Evolutionary conservation across 2,797 vertebrate species (phyloP).

Genomic region (Manis crassicaudata): DNA sequence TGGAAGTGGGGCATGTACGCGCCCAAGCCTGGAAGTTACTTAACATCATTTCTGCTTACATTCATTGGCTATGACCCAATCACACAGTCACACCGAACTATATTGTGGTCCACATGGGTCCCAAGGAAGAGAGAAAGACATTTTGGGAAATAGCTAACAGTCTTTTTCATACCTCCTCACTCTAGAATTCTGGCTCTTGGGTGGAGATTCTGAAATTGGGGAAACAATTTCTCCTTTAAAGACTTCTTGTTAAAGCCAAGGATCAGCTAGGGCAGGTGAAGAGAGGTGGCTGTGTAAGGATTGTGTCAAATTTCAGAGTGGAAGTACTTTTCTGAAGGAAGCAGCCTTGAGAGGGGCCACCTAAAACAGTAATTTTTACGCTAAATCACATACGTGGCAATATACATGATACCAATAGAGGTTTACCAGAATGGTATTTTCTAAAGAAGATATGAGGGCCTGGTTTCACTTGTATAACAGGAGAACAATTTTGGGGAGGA

Average conservation of each 20-base stretch:
- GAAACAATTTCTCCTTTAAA: constrained; percentile 7
- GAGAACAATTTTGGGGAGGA: not conserved
- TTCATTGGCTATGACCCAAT: not conserved
- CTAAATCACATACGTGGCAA: not conserved
- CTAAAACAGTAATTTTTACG: not conserved
- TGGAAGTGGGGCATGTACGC: not conserved
- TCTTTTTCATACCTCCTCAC: not conserved
- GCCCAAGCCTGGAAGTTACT: no score
- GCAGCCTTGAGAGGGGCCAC: not conserved
- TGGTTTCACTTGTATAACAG: not conserved
- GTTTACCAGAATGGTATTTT: not conserved
- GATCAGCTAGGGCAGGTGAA: not conserved
- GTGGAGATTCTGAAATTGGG: not conserved
- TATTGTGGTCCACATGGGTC: not conserved
- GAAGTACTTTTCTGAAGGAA: not conserved
- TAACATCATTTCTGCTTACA: not conserved
- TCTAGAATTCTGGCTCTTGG: not conserved
- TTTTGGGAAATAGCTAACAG: not conserved
- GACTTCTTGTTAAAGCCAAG: not conserved
- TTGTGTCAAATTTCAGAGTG: not conserved
- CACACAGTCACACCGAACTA: not conserved
- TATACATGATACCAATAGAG: not conserved
- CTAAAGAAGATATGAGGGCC: not conserved
- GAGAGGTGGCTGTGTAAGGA: not conserved
- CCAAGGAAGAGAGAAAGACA: not conserved